Percentiles rank a stretch among this genome's conserved stretches.
Conservation (phyloP, 2,888 invertebrate species). For the Notodonta dromedarius region DNA sequence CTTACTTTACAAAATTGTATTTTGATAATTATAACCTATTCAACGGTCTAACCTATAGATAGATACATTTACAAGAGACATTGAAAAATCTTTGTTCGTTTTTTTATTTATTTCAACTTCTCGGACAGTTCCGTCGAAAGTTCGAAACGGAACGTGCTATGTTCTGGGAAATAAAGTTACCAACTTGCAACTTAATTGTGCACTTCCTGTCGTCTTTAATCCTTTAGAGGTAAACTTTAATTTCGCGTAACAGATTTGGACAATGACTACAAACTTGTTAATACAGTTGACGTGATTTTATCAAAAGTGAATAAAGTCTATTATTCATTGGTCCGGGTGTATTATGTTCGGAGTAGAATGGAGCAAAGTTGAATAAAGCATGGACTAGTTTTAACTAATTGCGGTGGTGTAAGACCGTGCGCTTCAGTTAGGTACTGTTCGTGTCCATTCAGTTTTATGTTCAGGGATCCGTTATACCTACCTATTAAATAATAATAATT, state of each 20-base stretch:
- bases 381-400: constrained; percentile 40
- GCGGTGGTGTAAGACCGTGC: constrained; percentile 21
- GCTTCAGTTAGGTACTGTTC: constrained; percentile 13
- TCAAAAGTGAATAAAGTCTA: constrained; percentile 17
- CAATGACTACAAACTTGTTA: constrained; percentile 23
- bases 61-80: too few relatives aligned
- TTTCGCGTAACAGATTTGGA: constrained; percentile 18
- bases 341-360: constrained; percentile 12
- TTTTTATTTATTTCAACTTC: constrained; percentile 53
- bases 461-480: background rate
- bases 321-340: constrained; percentile 18
- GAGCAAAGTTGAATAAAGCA: constrained; percentile 25
- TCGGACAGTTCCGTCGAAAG: constrained; percentile 33
- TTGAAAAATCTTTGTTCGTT: constrained; percentile 16
- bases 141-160: constrained; percentile 32
- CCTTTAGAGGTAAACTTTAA: constrained; percentile 28
- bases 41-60: too few relatives aligned
- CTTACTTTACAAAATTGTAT: too few relatives aligned
- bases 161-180: constrained; percentile 30
- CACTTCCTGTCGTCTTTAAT: constrained; percentile 9
- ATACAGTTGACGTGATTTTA: constrained; percentile 23
- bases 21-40: too few relatives aligned
- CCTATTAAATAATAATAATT: too few relatives aligned
- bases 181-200: constrained; percentile 17
- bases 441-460: constrained; percentile 1